Percentiles rank a stretch among this genome's conserved stretches.
Evolutionary conservation across 2,888 invertebrate genomes (phyloP).

Genomic region (Ligdia adustata): DNA sequence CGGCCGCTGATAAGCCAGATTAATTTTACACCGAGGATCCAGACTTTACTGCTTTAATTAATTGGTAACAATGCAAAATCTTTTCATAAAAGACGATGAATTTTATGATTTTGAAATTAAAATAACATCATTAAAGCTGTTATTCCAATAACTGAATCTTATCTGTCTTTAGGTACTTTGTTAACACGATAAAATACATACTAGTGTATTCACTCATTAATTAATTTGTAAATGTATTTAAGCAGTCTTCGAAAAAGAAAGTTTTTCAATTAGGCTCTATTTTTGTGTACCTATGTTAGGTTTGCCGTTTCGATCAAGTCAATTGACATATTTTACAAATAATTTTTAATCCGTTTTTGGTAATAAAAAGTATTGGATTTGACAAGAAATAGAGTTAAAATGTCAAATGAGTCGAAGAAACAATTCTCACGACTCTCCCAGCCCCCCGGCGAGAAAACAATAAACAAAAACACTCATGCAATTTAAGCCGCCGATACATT

Average conservation of each 20-base stretch:
- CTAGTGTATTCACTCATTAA: no score
- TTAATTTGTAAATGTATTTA: no score
- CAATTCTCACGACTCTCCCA: constrained; percentile 75
- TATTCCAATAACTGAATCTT: no score
- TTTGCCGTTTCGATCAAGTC: no score
- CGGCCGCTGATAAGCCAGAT: constrained; percentile 36
- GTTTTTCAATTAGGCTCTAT: no score
- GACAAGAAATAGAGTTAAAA: constrained; percentile 46
- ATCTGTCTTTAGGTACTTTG: no score
- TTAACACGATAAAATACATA: no score
- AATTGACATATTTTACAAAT: no score
- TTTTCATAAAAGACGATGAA: constrained; percentile 2
- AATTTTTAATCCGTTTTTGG: no score
- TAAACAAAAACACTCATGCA: constrained; percentile 54
- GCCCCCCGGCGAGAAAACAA: constrained; percentile 60
- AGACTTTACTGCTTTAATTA: constrained; percentile 15
- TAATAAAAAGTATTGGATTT: constrained; percentile 35
- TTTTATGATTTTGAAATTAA: constrained; percentile 1
- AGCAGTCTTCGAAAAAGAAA: no score
- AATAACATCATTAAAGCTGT: no score
- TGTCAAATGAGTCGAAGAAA: constrained; percentile 44
- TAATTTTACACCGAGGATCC: constrained; percentile 33
- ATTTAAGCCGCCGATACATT: constrained; percentile 52
- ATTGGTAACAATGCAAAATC: constrained; percentile 10
- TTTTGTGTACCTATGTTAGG: no score